Evolutionary conservation across 2,113 vertebrate species (phyloP).

Genomic region (Myotis davidii): DNA sequence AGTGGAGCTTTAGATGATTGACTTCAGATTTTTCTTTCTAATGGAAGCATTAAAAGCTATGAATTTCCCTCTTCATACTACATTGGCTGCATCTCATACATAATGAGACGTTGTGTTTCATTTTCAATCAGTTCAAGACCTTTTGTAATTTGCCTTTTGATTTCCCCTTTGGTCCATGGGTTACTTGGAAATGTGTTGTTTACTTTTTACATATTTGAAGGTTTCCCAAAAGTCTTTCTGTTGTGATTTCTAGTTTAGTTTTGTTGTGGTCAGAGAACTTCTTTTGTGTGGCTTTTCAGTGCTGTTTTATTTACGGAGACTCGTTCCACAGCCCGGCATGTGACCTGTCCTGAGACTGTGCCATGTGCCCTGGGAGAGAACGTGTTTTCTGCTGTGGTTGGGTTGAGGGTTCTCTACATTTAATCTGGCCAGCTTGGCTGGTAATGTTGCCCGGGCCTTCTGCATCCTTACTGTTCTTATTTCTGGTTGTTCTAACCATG

Average conservation of each 20-base stretch:
- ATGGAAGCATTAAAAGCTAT: neutral
- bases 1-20: neutral
- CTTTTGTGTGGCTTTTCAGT: neutral
- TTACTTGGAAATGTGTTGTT: neutral
- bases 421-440: neutral
- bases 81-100: neutral
- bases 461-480: neutral
- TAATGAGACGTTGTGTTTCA: neutral
- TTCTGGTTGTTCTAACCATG: neutral
- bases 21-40: neutral
- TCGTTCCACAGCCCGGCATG: neutral
- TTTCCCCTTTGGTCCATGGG: neutral
- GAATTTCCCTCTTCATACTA: neutral
- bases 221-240: neutral
- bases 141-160: neutral
- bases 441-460: neutral
- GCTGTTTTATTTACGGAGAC: neutral
- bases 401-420: neutral
- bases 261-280: neutral
- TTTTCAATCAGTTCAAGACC: neutral
- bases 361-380: neutral
- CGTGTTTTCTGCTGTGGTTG: rapidly evolving
- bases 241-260: neutral
- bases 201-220: neutral
- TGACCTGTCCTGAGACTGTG: neutral